phyloP scores from a whole-genome alignment of 2,113 vertebrate species.

The Pao palembangensis region DNA sequence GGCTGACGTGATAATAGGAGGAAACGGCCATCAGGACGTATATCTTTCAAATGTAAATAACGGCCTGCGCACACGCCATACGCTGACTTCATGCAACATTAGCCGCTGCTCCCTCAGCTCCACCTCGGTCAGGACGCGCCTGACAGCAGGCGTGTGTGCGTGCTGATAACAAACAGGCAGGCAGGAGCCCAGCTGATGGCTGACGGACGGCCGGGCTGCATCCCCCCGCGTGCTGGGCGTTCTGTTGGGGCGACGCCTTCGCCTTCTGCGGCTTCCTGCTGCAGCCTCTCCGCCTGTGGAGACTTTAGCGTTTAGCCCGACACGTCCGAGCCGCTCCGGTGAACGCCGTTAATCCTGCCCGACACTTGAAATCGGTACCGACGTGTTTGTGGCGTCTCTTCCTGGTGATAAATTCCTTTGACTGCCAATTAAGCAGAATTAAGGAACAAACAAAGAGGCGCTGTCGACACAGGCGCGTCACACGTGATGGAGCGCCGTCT shows the following conservation, averaged over 20 bases:
- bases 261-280: no score
- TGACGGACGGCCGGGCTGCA: neutral
- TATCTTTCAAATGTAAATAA: constrained; percentile 82
- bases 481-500: constrained; percentile 54
- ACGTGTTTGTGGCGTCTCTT: constrained; percentile 6
- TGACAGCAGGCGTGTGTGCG: constrained; percentile 85
- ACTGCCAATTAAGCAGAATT: constrained; percentile 19
- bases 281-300: no score
- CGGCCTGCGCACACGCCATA: constrained; percentile 53
- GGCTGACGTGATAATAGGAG: constrained; percentile 25
- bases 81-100: constrained; percentile 86
- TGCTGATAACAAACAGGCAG: constrained; percentile 78
- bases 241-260: no score
- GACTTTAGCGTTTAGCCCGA: no score
- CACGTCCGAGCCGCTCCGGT: no score
- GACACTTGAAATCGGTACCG: neutral
- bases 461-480: neutral
- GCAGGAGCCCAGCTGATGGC: constrained; percentile 15
- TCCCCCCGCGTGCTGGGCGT: neutral
- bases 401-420: constrained; percentile 16
- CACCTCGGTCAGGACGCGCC: constrained; percentile 79
- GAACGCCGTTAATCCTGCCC: neutral
- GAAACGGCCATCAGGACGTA: constrained; percentile 18
- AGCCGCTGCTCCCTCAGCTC: constrained; percentile 80
- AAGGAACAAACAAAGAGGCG: neutral